Percentiles rank a stretch among this genome's conserved stretches.
These are phyloP conservation scores for Cyanoderma ruficeps DNA, from an alignment of 2,113 vertebrate species.

Conservation along the genomic window DNA sequence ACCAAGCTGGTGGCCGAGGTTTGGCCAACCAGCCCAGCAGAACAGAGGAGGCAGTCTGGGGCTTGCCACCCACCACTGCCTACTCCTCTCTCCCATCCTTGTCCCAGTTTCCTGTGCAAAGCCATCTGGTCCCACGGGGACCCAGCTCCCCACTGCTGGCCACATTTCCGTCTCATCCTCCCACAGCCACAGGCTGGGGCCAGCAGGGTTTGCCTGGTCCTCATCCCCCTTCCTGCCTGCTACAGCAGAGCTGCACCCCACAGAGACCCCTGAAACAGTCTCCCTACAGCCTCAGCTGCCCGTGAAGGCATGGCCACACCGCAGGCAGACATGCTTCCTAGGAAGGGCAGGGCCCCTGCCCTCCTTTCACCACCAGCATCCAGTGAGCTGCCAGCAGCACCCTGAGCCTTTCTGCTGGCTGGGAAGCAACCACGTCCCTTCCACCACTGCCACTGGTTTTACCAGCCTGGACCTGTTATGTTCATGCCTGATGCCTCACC, in stretches of 20 bases:
- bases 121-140: background rate
- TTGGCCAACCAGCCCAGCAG: too few relatives aligned
- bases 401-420: fast-evolving
- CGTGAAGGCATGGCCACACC: background rate
- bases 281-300: background rate
- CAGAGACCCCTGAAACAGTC: background rate
- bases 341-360: background rate
- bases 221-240: background rate
- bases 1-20: background rate
- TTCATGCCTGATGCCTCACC: background rate
- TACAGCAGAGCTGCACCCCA: background rate
- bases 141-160: background rate
- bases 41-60: fast-evolving
- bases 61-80: background rate
- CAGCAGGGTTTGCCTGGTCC: background rate
- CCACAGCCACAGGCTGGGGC: fast-evolving
- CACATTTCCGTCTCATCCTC: background rate
- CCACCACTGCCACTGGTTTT: background rate
- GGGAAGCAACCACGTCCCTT: background rate
- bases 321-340: fast-evolving
- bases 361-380: background rate
- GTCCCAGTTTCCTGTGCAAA: background rate
- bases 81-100: background rate
- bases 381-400: background rate
- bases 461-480: background rate